Evolutionary conservation across 1,140 invertebrate species (phyloP), one percentile per base, ranked within the genome.

Genomic region (Scaptodrosophila lebanonensis): DNA sequence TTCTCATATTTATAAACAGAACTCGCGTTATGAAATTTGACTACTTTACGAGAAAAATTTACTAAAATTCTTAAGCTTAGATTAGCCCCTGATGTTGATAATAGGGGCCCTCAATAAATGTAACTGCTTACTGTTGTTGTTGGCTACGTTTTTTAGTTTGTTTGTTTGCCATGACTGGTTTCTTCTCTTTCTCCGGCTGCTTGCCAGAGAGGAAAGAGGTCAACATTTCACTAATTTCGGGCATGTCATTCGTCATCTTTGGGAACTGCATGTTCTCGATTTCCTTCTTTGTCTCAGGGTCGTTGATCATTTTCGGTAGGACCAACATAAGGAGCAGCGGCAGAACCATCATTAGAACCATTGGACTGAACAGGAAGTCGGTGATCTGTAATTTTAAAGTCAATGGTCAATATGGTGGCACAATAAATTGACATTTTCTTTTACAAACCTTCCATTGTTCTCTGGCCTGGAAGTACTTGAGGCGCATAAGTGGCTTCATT

Each of bases 341-440:
- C 40, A 98, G 83, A 16, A 98, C 92, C 97, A 99, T 99, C 94
- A 98, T 99, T 45, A 99, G 90, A 1, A 99, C 94, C 97, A 98
- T 98, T 29, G 97, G 97, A 88, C 96, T 98, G 83, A 98, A 95
- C 1, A 99, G 86, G 76, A 99, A 95, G 88, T 99, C 97, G 6
- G 96, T 98, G 3, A 95, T 89, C 83, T 86, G 11, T 1, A 9
- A 5, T 13, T 4, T 16, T 1, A 36, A 38, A n/a, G n/a, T 0
- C 1, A 11, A 18, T 12, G 4, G 5, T 16, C 8, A 3, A 1
- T 8, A 20, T 15, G 13, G 2, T 11, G 15, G 9, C 6, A 2
- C 1, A 35, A 13, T 5, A 25, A 1, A 2, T 15, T n/a, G 12
- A 3, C 3, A n/a, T 1, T 7, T 8, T 2, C 1, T 5, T 2